A percentile compares a stretch with the other conserved stretches of the same genome.
phyloP scores from a whole-genome alignment of 2,888 invertebrate species.

The Neuroscelio doddi region DNA sequence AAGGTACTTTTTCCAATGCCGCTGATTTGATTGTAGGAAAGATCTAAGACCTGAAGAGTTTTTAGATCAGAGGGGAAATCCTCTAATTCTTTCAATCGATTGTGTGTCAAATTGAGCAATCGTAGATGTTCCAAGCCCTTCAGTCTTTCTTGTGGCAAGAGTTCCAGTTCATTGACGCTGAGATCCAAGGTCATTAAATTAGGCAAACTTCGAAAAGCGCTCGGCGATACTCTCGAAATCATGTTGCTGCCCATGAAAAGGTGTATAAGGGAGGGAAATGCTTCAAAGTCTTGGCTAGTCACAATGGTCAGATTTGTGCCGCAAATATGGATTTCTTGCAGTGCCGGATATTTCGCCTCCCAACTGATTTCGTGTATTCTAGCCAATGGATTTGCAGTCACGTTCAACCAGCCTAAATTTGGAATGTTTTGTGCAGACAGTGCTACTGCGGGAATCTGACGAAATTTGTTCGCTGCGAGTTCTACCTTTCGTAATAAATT shows the following conservation, averaged over 20 bases:
- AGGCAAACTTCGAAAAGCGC: slow-evolving; percentile 85
- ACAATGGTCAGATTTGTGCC: slow-evolving; percentile 87
- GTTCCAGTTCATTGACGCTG: slow-evolving; percentile 86
- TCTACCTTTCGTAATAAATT: slow-evolving; percentile 82
- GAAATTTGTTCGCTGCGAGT: slow-evolving; percentile 84
- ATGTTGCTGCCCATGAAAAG: slow-evolving; percentile 83
- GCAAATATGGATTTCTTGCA: slow-evolving; percentile 87
- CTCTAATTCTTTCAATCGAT: slow-evolving; percentile 85
- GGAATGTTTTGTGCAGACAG: slow-evolving; percentile 84
- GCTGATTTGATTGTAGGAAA: slow-evolving; percentile 88
- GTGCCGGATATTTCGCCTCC: slow-evolving; percentile 80
- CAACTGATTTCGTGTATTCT: slow-evolving; percentile 81
- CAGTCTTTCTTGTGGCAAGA: slow-evolving; percentile 87
- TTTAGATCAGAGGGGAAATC: slow-evolving; percentile 86
- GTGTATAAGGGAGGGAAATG: slow-evolving; percentile 85
- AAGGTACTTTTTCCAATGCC: slow-evolving; percentile 85
- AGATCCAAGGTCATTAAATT: slow-evolving; percentile 86
- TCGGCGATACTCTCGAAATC: slow-evolving; percentile 86
- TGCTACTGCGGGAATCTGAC: slow-evolving; percentile 84
- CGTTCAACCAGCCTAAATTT: slow-evolving; percentile 82
- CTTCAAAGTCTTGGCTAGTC: slow-evolving; percentile 88
- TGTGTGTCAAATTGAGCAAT: slow-evolving; percentile 87
- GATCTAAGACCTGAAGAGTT: slow-evolving; percentile 84
- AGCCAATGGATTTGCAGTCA: slow-evolving; percentile 86
- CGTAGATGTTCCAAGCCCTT: slow-evolving; percentile 83